A percentile compares a stretch with the other conserved stretches of the same genome.
These are phyloP conservation scores for Tortricodes alternella DNA, from an alignment of 2,888 invertebrate genomes.

Conservation along the genomic window DNA sequence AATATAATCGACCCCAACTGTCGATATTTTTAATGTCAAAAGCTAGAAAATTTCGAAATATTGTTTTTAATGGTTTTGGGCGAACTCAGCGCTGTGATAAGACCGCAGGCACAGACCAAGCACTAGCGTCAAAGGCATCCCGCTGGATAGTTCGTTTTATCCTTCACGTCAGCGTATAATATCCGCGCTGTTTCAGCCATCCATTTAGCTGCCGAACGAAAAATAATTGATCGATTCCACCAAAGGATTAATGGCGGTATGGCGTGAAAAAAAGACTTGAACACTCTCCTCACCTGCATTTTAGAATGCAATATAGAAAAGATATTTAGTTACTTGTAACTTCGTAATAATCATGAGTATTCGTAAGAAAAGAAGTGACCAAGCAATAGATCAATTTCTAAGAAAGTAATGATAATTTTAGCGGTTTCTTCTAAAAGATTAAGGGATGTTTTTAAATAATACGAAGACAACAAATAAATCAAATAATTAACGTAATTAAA, in stretches of 20 bases:
- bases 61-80: not conserved
- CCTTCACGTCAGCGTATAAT: conserved; percentile 66
- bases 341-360: too few species aligned
- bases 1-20: too few species aligned
- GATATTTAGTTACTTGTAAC: conserved; percentile 43
- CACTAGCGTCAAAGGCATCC: conserved; percentile 4
- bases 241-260: conserved; percentile 62
- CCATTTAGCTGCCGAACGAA: conserved; percentile 71
- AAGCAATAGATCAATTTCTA: too few species aligned
- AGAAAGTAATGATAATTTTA: too few species aligned
- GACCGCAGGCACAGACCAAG: not conserved
- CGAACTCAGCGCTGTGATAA: not conserved
- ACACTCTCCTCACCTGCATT: conserved; percentile 42
- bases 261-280: conserved; percentile 55
- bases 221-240: conserved; percentile 78
- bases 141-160: conserved; percentile 36
- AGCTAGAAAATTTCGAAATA: too few species aligned
- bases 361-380: too few species aligned
- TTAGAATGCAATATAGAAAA: conserved; percentile 34
- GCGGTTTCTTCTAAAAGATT: too few species aligned
- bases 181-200: conserved; percentile 66
- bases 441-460: too few species aligned
- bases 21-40: too few species aligned
- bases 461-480: too few species aligned
- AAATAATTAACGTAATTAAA: not conserved